Evolutionary conservation across 2,113 vertebrate species (phyloP).

Genomic region (Plecotus auritus): DNA sequence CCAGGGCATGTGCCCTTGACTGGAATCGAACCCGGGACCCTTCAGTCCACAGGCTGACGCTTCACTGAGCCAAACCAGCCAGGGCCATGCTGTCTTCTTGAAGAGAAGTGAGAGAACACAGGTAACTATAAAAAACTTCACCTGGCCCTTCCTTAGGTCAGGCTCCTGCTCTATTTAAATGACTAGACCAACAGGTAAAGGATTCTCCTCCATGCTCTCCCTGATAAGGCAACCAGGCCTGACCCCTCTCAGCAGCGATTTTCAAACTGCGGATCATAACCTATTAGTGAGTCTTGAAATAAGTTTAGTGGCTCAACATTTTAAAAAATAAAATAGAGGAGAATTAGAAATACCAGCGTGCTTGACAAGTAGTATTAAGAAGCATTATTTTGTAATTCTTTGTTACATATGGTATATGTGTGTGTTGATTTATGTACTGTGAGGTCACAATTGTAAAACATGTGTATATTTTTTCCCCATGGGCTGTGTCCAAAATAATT

Average conservation of each 20-base stretch:
- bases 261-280: background rate
- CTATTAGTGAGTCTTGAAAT: background rate
- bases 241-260: background rate
- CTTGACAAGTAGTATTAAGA: background rate
- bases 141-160: background rate
- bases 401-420: background rate
- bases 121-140: background rate
- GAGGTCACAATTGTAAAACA: background rate
- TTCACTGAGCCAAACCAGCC: no score
- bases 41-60: no score
- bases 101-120: background rate
- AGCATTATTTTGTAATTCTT: background rate
- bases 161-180: background rate
- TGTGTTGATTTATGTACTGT: background rate
- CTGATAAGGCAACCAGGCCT: background rate
- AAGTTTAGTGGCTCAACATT: background rate
- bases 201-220: background rate
- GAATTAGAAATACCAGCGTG: background rate
- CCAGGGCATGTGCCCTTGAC: no score
- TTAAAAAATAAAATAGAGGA: background rate
- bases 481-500: background rate
- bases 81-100: background rate
- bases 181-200: background rate
- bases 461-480: background rate
- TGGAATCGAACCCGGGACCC: no score